A percentile compares a stretch with the other conserved stretches of the same genome.
These are phyloP conservation scores for Brachypalpus laphriformis DNA, from an alignment of 2,888 invertebrate genomes.

Conservation along the genomic window DNA sequence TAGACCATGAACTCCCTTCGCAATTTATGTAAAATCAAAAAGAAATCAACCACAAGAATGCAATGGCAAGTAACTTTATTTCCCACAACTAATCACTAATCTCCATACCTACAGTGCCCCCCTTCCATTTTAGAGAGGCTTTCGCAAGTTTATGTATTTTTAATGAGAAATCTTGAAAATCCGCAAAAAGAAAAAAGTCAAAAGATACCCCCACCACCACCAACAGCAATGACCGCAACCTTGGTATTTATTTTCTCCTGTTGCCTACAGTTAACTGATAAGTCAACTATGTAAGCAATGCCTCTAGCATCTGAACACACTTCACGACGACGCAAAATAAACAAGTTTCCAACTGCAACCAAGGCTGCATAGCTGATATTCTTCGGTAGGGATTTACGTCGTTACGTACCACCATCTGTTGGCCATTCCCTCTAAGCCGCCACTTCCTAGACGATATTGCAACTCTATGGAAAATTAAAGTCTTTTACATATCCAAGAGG, in stretches of 20 bases:
- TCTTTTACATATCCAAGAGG: background rate
- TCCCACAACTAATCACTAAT: background rate
- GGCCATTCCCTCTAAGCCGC: background rate
- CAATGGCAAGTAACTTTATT: background rate
- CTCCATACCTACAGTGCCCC: background rate
- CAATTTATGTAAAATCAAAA: background rate
- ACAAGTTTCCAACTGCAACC: slow-evolving; percentile 20
- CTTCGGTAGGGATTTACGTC: background rate
- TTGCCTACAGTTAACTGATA: slow-evolving; percentile 42
- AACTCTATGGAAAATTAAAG: slow-evolving; percentile 41
- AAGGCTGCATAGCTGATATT: slow-evolving; percentile 8
- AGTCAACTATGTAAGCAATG: slow-evolving; percentile 27
- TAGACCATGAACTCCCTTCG: too few relatives aligned
- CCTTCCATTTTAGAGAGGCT: background rate
- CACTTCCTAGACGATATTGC: background rate
- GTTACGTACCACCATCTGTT: background rate
- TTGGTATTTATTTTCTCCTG: slow-evolving; percentile 23
- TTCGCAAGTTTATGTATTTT: background rate
- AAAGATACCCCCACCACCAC: background rate
- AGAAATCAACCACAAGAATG: background rate
- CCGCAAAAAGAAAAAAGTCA: background rate
- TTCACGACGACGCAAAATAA: slow-evolving; percentile 13
- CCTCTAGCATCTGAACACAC: slow-evolving; percentile 10
- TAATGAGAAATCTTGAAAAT: background rate
- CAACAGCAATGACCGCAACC: slow-evolving; percentile 28